Evolutionary conservation across 2,113 vertebrate genomes (phyloP), one percentile per base, ranked within the genome.

Genomic region (Neomonachus schauinslandi): DNA sequence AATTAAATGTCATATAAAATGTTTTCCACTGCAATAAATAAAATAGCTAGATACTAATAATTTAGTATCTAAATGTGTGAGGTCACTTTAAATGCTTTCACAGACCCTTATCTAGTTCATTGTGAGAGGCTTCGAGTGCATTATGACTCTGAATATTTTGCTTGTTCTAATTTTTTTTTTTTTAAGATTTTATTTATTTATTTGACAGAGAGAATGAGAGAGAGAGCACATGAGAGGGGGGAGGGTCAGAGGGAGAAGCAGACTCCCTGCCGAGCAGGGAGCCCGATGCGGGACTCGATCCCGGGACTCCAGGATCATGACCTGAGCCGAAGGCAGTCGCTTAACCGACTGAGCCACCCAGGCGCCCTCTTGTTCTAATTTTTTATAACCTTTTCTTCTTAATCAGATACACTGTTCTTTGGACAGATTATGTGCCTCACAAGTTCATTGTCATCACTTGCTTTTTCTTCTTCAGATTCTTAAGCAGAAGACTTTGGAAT

Each of bases 331-430:
- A n/a, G n/a, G n/a, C n/a, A n/a, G n/a, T n/a, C n/a, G n/a, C n/a
- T n/a, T n/a, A n/a, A n/a, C n/a, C n/a, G n/a, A n/a, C n/a, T n/a
- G n/a, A n/a, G n/a, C n/a, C n/a, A n/a, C n/a, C n/a, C n/a, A n/a
- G n/a, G n/a, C n/a, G n/a, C n/a, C n/a, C n/a, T n/a, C 65, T 92
- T 93, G 15, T 83, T 94, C 67, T 82, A 31, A 33, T 74, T 88
- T 89, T 86, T 57, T 96, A 86, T 82, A 55, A 89, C 55, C 4
- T 96, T 95, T 89, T n/a, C 21, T 89, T 83, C 49, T 88, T 91
- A 81, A 81, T 71, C 36, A 72, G 36, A 79, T 71, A 69, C 10
- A 19, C 16, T 55, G 13, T 51, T 77, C 46, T 96, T 96, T 67
- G 46, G 46, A 82, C 57, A 94, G 67, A 61, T 65, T 46, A 2